Conservation (phyloP, 2,113 vertebrate species). For the Limnothrissa miodon region DNA sequence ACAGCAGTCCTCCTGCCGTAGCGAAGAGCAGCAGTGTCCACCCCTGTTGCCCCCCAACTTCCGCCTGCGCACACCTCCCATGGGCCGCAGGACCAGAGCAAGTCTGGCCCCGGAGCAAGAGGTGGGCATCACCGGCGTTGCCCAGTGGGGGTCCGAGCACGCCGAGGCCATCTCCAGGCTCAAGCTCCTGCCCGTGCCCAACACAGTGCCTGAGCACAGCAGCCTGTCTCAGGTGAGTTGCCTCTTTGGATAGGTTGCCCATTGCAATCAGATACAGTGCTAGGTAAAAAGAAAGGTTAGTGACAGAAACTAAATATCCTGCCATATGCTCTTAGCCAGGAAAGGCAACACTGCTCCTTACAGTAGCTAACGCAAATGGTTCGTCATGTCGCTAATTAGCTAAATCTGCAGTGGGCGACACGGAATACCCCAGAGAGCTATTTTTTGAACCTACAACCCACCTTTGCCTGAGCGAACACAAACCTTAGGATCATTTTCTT, state of each 20-base stretch:
- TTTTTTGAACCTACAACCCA: not conserved
- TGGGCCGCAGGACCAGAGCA: slow-evolving; percentile 59
- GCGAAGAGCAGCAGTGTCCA: slow-evolving; percentile 44
- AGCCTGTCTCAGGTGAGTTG: slow-evolving; percentile 58
- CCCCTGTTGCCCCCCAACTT: slow-evolving; percentile 59
- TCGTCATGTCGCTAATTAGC: not conserved
- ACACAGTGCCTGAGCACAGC: slow-evolving; percentile 53
- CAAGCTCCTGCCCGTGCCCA: slow-evolving; percentile 65
- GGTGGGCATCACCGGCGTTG: slow-evolving; percentile 33
- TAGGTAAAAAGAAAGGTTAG: not conserved
- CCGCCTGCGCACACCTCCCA: slow-evolving; percentile 68
- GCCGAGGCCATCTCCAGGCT: slow-evolving; percentile 65
- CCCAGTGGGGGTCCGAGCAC: slow-evolving; percentile 53
- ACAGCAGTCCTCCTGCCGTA: slow-evolving; percentile 57
- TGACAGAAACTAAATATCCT: slow-evolving; percentile 3
- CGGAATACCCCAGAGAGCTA: not conserved
- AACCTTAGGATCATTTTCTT: not conserved
- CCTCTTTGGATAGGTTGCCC: not conserved
- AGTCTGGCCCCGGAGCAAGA: slow-evolving; percentile 51
- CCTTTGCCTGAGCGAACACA: not conserved
- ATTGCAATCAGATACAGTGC: not conserved
- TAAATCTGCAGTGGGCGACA: not conserved
- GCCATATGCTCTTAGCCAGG: not conserved
- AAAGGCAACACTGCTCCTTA: not conserved
- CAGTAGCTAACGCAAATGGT: not conserved